These are phyloP conservation scores for Apis mellifera DNA, from an alignment of 1,140 invertebrate species.

Conservation along the genomic window Amel_HAv3.1 CM009941.2:3268501-3269000, in stretches of 20 bases:
- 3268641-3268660: neutral
- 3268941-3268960: constrained; percentile 77
- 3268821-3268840: neutral
- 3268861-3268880: neutral
- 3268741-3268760: neutral
- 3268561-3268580: constrained; percentile 66
- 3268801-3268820: neutral
- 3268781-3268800: neutral
- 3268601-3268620: constrained; percentile 8
- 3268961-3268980: constrained; percentile 79
- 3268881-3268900: constrained; percentile 11
- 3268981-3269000: constrained; percentile 80
- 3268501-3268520: constrained; percentile 72
- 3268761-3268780: neutral
- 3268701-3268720: constrained; percentile 3
- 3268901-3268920: constrained; percentile 41
- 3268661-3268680: neutral
- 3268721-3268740: neutral
- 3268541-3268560: constrained; percentile 64
- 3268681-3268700: neutral
- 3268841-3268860: neutral
- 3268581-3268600: constrained; percentile 58
- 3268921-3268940: constrained; percentile 77
- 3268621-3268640: neutral
- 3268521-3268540: constrained; percentile 65